A percentile compares a stretch with the other conserved stretches of the same genome.
phyloP scores from a whole-genome alignment of 2,888 invertebrate genomes.

The Ormyrus pomaceus region DNA sequence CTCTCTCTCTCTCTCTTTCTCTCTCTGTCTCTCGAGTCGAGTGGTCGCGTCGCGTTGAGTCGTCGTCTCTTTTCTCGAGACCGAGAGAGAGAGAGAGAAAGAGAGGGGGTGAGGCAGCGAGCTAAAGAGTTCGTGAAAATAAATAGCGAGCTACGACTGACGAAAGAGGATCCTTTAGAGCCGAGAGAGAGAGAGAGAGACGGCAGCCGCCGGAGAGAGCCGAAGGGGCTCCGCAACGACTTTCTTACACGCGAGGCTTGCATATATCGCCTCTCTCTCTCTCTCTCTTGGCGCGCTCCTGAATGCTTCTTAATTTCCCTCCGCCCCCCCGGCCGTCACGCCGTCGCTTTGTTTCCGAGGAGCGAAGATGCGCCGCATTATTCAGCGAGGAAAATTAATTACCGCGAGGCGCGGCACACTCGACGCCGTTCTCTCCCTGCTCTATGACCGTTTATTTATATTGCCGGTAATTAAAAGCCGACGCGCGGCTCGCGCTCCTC shows the following conservation, averaged over 20 bases:
- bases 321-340: too few species aligned
- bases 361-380: too few species aligned
- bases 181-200: background rate
- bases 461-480: background rate
- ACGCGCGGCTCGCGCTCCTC: too few species aligned
- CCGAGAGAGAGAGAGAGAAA: background rate
- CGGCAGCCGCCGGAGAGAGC: background rate
- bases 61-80: constrained; percentile 5
- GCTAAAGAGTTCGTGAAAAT: constrained; percentile 39
- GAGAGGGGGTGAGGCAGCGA: background rate
- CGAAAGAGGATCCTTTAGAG: constrained; percentile 37
- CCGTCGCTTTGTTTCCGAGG: too few species aligned
- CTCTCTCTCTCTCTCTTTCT: constrained; percentile 28
- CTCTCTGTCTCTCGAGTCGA: constrained; percentile 35
- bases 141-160: constrained; percentile 41
- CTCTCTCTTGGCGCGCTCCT: background rate
- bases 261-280: background rate
- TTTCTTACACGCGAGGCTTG: constrained; percentile 11
- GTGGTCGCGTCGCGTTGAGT: constrained; percentile 20
- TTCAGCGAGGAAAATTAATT: too few species aligned
- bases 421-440: too few species aligned
- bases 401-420: background rate
- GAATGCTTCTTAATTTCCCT: constrained; percentile 40
- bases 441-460: background rate
- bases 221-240: background rate